Conservation (phyloP, 2,113 vertebrate genomes). For the Stegostoma tigrinum region DNA sequence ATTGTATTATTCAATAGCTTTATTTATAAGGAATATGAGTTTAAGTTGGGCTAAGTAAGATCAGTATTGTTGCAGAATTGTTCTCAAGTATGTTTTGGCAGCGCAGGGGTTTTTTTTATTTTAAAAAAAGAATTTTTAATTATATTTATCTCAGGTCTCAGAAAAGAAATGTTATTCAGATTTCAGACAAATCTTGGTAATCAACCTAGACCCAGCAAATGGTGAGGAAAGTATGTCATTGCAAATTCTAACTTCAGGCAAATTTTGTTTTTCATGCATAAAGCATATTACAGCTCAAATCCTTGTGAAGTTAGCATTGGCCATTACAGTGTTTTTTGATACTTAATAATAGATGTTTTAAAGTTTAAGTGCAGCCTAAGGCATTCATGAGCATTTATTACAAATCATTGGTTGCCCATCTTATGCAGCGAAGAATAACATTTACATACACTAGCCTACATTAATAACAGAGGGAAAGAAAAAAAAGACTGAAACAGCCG, state of each 20-base stretch:
- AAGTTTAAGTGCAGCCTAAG: constrained; percentile 97
- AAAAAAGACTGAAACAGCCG: constrained; percentile 61
- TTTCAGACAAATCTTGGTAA: constrained; percentile 82
- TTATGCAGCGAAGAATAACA: constrained; percentile 78
- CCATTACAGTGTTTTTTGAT: constrained; percentile 77
- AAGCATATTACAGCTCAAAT: constrained; percentile 77
- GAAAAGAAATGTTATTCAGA: constrained; percentile 72
- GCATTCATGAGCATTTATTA: constrained; percentile 92
- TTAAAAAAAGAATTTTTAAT: background rate
- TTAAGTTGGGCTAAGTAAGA: background rate
- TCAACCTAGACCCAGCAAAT: constrained; percentile 54
- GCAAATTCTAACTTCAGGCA: constrained; percentile 73
- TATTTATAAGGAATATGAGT: background rate
- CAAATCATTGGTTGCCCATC: constrained; percentile 78
- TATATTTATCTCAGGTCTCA: constrained; percentile 65
- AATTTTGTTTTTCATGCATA: constrained; percentile 73
- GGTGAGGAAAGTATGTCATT: constrained; percentile 75
- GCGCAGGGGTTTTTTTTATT: background rate
- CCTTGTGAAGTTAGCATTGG: constrained; percentile 82
- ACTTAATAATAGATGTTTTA: constrained; percentile 99
- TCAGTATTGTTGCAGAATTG: constrained; percentile 1
- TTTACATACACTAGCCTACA: constrained; percentile 83
- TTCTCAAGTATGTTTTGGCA: background rate
- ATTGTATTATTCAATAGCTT: background rate
- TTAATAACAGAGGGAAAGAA: constrained; percentile 60